Evolutionary conservation across 2,888 invertebrate genomes (phyloP), one percentile per base, ranked within the genome.

Genomic region (Neoaliturus tenellus): DNA sequence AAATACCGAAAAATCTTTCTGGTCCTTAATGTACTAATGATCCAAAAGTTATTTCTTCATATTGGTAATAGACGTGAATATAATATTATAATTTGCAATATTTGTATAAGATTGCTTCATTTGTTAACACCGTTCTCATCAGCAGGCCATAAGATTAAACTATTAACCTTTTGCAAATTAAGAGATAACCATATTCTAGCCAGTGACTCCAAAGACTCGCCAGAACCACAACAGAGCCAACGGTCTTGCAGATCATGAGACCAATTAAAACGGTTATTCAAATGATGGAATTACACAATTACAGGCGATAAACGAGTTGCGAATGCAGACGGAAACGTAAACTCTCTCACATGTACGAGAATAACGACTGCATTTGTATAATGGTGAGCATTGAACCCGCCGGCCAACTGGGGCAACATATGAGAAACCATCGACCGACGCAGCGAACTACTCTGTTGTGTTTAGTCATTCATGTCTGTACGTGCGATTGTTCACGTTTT

Each of bases 181-280:
- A n/a, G n/a, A n/a, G n/a, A n/a, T n/a, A n/a, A n/a, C n/a, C n/a
- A n/a, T n/a, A n/a, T n/a, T n/a, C n/a, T n/a, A n/a, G n/a, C n/a
- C n/a, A n/a, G n/a, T n/a, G n/a, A n/a, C n/a, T 35, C 10, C 10
- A 4, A 35, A 35, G 35, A 6, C 6, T 35, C 10, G 35, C 10
- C 10, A 35, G 35, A 35, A 35, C 4, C 35, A 20, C 20, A 12
- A 17, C 12, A 23, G 62, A 10, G 31, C 4, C 62, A 62, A 31
- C 62, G 10, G 62, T 28, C 12, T 12, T 12, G 62, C 6, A 62
- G 62, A 28, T 39, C n/a, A 33, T 69, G 75, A 48, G 44, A 1
- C 44, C 75, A 75, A 75, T 75, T 75, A 75, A 75, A 75, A 75
- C 75, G 75, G 75, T 75, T 75, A 75, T 75, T 75, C 75, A 75